Base-by-base conservation (phyloP, 2,888 invertebrate genomes). In the Drosophila vallismaia region DNA sequence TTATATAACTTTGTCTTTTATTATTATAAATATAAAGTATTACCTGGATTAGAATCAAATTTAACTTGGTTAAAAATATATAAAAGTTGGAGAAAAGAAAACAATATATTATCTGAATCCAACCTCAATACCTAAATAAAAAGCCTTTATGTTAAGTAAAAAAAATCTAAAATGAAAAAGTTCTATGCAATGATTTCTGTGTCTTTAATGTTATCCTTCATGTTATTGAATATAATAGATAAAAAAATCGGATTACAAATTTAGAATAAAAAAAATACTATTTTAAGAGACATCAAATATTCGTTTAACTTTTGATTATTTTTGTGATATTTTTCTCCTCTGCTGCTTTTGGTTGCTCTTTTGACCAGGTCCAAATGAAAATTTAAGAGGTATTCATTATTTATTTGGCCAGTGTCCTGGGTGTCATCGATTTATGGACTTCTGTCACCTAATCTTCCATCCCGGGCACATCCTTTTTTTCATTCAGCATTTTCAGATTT, bases 371-470 rank as follows among this genome's bases (percentile, higher is more conserved):
- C 63, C 60, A 67, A 79, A 82, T 79, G 79, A 81, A 78, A 79
- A 79, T 79, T 81, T 72, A 79, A 74, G 82, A 70, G 82, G 70
- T 63, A 29, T 79, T 74, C 76, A 74, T 82, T 82, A 75, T 79
- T 75, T 78, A 74, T 76, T 67, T 64, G 63, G 62, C 53, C 63
- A 29, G 33, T 26, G 24, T 19, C 44, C 50, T 12, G 53, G 31
- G 28, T 36, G 31, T 28, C 58, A 59, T 58, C 46, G 63, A 55
- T 69, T 54, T 38, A 45, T 44, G 38, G 40, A 19, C 12, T 8
- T 2, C 31, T 55, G 50, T 14, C 36, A 33, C 50, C 42, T 64
- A 10, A 12, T 45, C 42, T 53, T 44, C 33, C 33, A 26, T 7
- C 24, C 36, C 38, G 12, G 40, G 10, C 10, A 33, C 4, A 33